Conservation (phyloP, 2,797 vertebrate species). For the Sebastolobus altivelis region DNA sequence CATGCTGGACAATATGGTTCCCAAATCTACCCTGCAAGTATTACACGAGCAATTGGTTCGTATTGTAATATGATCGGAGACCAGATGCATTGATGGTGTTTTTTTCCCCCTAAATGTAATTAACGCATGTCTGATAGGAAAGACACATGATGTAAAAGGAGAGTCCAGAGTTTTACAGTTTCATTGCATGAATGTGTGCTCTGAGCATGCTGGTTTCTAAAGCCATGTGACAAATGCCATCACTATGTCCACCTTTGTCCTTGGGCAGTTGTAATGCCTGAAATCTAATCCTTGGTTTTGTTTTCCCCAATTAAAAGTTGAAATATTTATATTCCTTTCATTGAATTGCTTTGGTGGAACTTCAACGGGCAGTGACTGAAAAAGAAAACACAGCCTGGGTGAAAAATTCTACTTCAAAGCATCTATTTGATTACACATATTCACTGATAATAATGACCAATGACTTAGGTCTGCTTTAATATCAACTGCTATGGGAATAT, state of each 20-base stretch:
- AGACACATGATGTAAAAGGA: neutral
- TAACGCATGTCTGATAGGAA: constrained; percentile 2
- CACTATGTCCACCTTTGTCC: neutral
- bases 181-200: neutral
- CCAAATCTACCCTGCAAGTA: constrained; percentile 15
- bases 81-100: neutral
- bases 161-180: neutral
- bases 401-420: neutral
- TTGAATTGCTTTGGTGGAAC: neutral
- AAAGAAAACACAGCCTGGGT: neutral
- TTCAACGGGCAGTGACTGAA: neutral
- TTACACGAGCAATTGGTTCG: constrained; percentile 7
- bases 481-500: neutral
- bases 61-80: neutral
- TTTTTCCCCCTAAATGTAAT: neutral
- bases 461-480: neutral
- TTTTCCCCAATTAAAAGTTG: neutral
- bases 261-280: neutral
- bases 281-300: neutral
- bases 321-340: neutral
- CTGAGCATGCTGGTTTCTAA: constrained; percentile 6
- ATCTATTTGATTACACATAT: neutral
- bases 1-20: neutral
- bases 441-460: neutral
- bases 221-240: neutral